A percentile compares a stretch with the other conserved stretches of the same genome.
phyloP scores from a whole-genome alignment of 1,140 invertebrate species.

The Megalonaias nervosa region DNA sequence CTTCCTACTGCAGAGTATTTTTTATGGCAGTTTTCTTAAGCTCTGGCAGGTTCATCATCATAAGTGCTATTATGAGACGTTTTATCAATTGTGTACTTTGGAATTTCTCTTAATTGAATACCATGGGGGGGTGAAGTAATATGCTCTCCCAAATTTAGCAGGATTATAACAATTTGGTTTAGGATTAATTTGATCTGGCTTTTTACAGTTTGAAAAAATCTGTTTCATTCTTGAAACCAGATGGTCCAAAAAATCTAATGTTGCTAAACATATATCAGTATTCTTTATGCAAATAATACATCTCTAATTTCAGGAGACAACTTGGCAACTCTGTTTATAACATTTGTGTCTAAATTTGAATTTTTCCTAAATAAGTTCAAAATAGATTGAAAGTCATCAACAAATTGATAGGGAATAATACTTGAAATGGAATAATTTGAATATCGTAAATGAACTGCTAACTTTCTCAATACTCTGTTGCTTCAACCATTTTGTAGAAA shows the following conservation, averaged over 20 bases:
- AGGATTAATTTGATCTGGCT: neutral
- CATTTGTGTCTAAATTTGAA: neutral
- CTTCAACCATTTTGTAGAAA: conserved; percentile 5
- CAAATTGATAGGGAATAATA: conserved; percentile 5
- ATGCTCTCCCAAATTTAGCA: conserved; percentile 12
- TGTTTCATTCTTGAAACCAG: neutral
- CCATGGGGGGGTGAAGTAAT: conserved; percentile 15
- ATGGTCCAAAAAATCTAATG: conserved; percentile 1
- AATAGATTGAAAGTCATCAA: neutral
- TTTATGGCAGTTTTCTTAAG: conserved; percentile 16
- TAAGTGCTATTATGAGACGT: neutral
- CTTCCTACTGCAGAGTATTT: conserved; percentile 5
- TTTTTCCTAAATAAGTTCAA: neutral
- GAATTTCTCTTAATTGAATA: neutral
- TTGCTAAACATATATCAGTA: too few species aligned
- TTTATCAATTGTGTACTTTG: conserved; percentile 13
- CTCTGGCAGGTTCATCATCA: neutral
- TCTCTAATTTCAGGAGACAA: conserved; percentile 15
- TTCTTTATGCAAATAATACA: neutral
- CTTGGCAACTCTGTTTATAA: neutral
- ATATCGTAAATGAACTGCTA: conserved; percentile 1
- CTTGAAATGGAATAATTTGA: conserved; percentile 8
- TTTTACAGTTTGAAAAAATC: neutral
- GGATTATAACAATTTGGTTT: conserved; percentile 12
- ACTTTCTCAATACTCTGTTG: neutral